Evolutionary conservation across 2,113 vertebrate genomes (phyloP), one percentile per base, ranked within the genome.

Genomic region (Okapia johnstoni): DNA sequence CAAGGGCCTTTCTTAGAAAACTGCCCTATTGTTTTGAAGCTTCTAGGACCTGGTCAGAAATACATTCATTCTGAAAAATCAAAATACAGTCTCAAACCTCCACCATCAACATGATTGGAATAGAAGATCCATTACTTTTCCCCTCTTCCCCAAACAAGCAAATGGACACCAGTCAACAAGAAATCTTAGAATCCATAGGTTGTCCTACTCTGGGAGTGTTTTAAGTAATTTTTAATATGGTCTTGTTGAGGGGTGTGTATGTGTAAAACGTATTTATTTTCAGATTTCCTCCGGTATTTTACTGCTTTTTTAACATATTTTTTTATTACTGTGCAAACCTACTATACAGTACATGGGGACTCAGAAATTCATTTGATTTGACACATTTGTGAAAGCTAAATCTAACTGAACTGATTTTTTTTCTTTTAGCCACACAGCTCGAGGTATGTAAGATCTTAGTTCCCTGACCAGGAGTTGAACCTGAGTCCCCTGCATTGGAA

Each of bases 311-410:
- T 19, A 61, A 77, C 58, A 61, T 43, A 46, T 43, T 52, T 52
- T 91, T 4, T 89, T 91, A 76, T 89, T 70, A 95, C 58, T 93
- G 10, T 84, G 40, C 85, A 43, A 61, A 81, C 43, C 83, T 92
- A 63, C 66, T 9, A 26, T 76, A 76, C 11, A 76, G 70, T 43
- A 79, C 16, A 8, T 63, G 55, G 83, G 46, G 70, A 28, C 23
- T 83, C 57, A 95, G 77, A 33, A 87, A 60, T 94, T 88, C 33
- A 80, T 52, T 43, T 40, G 21, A n/a, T n/a, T 26, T 57, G 85
- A 43, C 55, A 85, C 4, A 76, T 33, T 23, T 93, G 54, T 94
- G 96, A 96, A 96, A 91, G 84, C 54, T 85, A 84, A 95, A 80
- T 85, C 33, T 46, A 85, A 52, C 79, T 46, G 79, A 97, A 14